These are phyloP conservation scores for Brotula barbata DNA, from an alignment of 2,797 vertebrate genomes.

Conservation along the genomic window DNA sequence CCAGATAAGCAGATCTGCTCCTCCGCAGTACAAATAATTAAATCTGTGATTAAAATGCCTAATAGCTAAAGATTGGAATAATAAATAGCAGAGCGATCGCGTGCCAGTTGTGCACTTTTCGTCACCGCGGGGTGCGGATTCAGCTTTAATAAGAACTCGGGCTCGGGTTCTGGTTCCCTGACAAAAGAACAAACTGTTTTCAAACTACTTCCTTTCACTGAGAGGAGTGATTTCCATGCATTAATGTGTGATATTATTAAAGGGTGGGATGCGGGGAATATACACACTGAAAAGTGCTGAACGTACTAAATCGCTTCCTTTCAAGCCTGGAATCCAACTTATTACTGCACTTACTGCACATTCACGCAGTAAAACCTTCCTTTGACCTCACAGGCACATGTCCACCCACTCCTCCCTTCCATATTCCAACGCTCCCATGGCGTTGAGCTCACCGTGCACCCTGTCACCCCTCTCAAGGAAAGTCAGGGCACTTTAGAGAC, in stretches of 20 bases:
- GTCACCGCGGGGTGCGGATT: constrained; percentile 31
- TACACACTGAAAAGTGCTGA: constrained; percentile 14
- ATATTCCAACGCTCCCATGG: constrained; percentile 16
- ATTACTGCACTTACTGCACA: neutral
- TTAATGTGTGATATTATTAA: constrained; percentile 28
- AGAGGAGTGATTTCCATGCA: constrained; percentile 20
- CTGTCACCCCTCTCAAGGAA: constrained; percentile 30
- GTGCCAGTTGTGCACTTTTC: constrained; percentile 44
- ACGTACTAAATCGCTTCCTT: constrained; percentile 25
- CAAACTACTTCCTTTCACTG: constrained; percentile 39
- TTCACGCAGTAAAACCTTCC: constrained; percentile 18
- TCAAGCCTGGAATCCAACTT: constrained; percentile 11
- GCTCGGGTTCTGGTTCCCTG: constrained; percentile 18
- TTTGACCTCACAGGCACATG: constrained; percentile 14
- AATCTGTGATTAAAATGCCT: constrained; percentile 59
- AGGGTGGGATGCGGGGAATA: constrained; percentile 9
- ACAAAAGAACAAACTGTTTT: constrained; percentile 37
- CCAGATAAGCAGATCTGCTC: constrained; percentile 10
- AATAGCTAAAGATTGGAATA: constrained; percentile 49
- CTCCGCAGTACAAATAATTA: constrained; percentile 48
- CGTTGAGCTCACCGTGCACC: constrained; percentile 3
- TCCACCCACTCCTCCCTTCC: constrained; percentile 36
- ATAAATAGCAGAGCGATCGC: constrained; percentile 54
- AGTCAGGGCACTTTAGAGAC: constrained; percentile 42
- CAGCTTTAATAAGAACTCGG: constrained; percentile 42